Evolutionary conservation across 2,797 vertebrate genomes (phyloP).

Genomic region (Adelosebastes latens): DNA sequence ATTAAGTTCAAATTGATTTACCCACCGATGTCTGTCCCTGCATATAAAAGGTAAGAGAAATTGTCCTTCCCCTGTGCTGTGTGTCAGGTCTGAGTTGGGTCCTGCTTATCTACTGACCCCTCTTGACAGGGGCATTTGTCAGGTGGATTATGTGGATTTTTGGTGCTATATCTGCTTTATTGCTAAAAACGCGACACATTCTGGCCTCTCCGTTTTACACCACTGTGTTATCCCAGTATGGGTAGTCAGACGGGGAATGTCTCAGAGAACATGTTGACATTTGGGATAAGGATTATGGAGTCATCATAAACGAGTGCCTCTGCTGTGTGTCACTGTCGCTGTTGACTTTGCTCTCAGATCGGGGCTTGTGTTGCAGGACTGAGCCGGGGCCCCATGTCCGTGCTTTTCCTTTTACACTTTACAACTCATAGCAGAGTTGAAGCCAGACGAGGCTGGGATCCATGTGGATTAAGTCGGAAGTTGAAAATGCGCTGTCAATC

Average conservation of each 20-base stretch:
- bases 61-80: conserved; percentile 1
- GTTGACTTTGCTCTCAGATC: conserved; percentile 73
- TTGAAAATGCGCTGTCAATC: conserved; percentile 60
- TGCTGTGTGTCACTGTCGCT: conserved; percentile 67
- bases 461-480: conserved; percentile 62
- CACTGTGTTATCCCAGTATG: conserved; percentile 43
- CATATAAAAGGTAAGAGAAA: not conserved
- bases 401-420: conserved; percentile 52
- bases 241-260: conserved; percentile 51
- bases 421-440: conserved; percentile 37
- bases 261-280: conserved; percentile 79
- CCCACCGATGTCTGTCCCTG: not conserved
- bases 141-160: conserved; percentile 67
- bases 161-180: conserved; percentile 56
- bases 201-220: conserved; percentile 39
- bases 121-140: conserved; percentile 70
- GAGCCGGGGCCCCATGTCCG: conserved; percentile 41
- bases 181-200: conserved; percentile 55
- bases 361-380: conserved; percentile 57
- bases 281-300: conserved; percentile 79
- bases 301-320: conserved; percentile 71
- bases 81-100: conserved; percentile 34
- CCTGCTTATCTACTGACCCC: conserved; percentile 61
- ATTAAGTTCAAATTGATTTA: not conserved
- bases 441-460: conserved; percentile 45